phyloP scores from a whole-genome alignment of 1,140 invertebrate species.

The Rhagoletis pomonella region DNA sequence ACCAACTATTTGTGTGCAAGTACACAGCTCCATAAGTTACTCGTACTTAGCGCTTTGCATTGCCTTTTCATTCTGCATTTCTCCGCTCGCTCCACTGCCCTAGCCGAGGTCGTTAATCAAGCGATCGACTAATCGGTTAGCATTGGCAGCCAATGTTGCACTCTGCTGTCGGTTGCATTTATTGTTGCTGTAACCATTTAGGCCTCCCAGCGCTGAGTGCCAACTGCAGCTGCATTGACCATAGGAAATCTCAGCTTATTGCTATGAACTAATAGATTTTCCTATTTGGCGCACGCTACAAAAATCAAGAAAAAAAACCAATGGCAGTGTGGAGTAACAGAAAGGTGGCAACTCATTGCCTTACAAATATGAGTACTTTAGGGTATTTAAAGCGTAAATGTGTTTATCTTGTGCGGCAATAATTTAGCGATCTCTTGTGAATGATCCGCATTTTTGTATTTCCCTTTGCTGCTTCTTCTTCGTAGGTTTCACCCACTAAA shows the following conservation, averaged over 20 bases:
- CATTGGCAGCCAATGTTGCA: slow-evolving; percentile 33
- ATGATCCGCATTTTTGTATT: neutral
- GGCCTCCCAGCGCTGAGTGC: neutral
- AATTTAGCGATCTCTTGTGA: slow-evolving; percentile 30
- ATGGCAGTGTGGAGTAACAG: neutral
- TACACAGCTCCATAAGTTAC: slow-evolving; percentile 17
- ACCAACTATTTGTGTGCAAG: neutral
- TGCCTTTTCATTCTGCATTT: neutral
- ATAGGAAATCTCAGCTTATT: neutral
- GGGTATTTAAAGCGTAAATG: slow-evolving; percentile 53
- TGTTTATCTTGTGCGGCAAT: slow-evolving; percentile 52
- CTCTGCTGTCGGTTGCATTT: neutral
- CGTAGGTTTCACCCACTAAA: slow-evolving; percentile 46
- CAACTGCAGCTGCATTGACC: neutral
- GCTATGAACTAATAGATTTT: slow-evolving; percentile 23
- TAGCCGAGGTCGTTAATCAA: neutral
- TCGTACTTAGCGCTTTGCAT: neutral
- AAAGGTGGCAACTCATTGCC: slow-evolving; percentile 3
- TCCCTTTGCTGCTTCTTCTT: neutral
- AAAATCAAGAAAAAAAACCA: neutral
- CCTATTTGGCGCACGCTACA: slow-evolving; percentile 23
- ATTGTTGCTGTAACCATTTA: slow-evolving; percentile 14
- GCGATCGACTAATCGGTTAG: slow-evolving; percentile 44
- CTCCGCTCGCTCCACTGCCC: neutral
- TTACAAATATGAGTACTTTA: slow-evolving; percentile 42